These are phyloP conservation scores for Caranx ignobilis DNA, from an alignment of 2,113 vertebrate genomes.

Conservation along the genomic window DNA sequence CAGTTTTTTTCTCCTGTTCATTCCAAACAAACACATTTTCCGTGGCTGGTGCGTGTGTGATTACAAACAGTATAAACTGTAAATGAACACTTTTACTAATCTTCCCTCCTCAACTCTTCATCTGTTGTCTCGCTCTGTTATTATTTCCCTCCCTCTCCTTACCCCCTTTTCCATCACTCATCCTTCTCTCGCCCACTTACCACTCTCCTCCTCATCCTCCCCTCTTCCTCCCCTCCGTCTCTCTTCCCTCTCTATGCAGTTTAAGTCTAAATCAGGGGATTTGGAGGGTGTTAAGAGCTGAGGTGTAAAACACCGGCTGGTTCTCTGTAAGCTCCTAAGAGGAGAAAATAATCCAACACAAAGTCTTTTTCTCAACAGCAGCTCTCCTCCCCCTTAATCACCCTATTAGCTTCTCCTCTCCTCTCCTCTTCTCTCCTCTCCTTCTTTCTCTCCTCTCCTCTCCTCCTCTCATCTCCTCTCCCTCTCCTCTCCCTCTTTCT, in stretches of 20 bases:
- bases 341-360: conserved; percentile 76
- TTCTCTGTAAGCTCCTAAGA: conserved; percentile 72
- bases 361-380: conserved; percentile 73
- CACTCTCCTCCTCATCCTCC: conserved; percentile 13
- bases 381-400: conserved; percentile 68
- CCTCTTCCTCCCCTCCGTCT: conserved; percentile 14
- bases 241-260: conserved; percentile 56
- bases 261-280: conserved; percentile 74
- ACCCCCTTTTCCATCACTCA: not conserved
- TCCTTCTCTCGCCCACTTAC: not conserved
- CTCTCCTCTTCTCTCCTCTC: not conserved
- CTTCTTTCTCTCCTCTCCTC: conserved; percentile 24
- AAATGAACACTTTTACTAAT: conserved; percentile 12
- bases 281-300: conserved; percentile 73
- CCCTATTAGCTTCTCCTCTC: conserved; percentile 56
- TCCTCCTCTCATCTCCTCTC: conserved; percentile 19
- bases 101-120: not conserved
- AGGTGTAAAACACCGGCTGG: conserved; percentile 72
- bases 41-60: conserved; percentile 9
- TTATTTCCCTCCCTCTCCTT: not conserved
- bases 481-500: conserved; percentile 12
- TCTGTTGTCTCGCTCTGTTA: not conserved
- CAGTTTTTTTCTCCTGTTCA: not conserved
- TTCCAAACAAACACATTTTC: conserved; percentile 5
- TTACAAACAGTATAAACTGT: conserved; percentile 11